Conservation (phyloP, 2,113 vertebrate species). For the Malurus melanocephalus region DNA sequence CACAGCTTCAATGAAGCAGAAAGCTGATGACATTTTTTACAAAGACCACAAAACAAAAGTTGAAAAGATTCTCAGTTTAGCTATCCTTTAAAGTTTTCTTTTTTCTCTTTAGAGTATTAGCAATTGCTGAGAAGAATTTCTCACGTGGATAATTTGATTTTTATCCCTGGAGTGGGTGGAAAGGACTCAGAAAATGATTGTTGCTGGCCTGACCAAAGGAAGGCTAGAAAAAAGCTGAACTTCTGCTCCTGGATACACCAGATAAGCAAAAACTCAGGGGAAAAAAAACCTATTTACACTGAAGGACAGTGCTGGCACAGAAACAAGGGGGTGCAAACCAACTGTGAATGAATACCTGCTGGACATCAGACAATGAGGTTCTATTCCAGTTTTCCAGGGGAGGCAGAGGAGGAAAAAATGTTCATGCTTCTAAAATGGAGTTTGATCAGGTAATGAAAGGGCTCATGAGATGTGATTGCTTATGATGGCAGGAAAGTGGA, state of each 20-base stretch:
- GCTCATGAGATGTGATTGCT: neutral
- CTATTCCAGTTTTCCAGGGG: neutral
- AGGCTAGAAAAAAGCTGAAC: neutral
- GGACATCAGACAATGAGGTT: neutral
- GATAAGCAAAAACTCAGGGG: neutral
- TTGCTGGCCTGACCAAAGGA: neutral
- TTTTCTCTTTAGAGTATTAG: neutral
- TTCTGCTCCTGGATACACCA: neutral
- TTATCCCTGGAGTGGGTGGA: neutral
- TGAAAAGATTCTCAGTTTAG: neutral
- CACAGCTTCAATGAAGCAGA: neutral
- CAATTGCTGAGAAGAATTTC: neutral
- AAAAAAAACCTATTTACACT: neutral
- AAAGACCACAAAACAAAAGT: neutral
- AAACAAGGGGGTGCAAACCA: neutral
- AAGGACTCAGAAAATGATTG: neutral
- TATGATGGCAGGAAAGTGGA: neutral
- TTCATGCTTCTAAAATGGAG: neutral
- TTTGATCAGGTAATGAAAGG: constrained; percentile 17
- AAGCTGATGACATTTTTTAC: neutral
- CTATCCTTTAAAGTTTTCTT: neutral
- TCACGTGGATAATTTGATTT: neutral
- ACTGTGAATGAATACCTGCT: neutral
- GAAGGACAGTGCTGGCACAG: neutral
- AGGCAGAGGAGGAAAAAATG: neutral